A percentile compares a stretch with the other conserved stretches of the same genome.
Evolutionary conservation across 2,888 invertebrate genomes (phyloP).

Genomic region (Neoitamus cyanurus): DNA sequence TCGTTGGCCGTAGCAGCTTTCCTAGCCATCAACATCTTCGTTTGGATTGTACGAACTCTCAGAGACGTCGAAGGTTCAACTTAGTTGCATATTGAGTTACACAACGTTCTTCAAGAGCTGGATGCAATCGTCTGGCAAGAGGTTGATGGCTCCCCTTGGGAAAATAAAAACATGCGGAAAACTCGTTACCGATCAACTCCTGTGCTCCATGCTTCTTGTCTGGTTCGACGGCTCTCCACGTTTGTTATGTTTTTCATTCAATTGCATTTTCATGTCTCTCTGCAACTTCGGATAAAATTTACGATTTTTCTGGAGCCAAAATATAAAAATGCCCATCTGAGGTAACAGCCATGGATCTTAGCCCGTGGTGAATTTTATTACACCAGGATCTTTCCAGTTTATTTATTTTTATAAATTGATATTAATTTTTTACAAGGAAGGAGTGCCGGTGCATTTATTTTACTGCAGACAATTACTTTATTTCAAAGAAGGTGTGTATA

Average conservation of each 20-base stretch:
- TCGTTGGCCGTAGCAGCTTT: neutral
- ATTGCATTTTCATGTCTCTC: neutral
- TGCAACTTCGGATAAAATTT: neutral
- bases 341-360: no score
- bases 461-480: no score
- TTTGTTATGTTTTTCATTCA: neutral
- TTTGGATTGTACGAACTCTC: neutral
- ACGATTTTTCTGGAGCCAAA: neutral
- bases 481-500: no score
- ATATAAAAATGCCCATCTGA: neutral
- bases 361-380: no score
- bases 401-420: no score
- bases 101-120: constrained; percentile 1
- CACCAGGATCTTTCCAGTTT: no score
- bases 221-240: neutral
- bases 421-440: no score
- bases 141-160: constrained; percentile 22
- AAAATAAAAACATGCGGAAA: neutral
- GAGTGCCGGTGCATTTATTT: no score
- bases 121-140: neutral
- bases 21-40: neutral
- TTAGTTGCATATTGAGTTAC: constrained; percentile 35
- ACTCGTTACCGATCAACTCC: neutral
- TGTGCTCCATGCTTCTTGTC: neutral
- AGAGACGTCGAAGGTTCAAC: constrained; percentile 1